Evolutionary conservation across 2,888 invertebrate genomes (phyloP), one percentile per base, ranked within the genome.

Genomic region (Zeuzera pyrina): DNA sequence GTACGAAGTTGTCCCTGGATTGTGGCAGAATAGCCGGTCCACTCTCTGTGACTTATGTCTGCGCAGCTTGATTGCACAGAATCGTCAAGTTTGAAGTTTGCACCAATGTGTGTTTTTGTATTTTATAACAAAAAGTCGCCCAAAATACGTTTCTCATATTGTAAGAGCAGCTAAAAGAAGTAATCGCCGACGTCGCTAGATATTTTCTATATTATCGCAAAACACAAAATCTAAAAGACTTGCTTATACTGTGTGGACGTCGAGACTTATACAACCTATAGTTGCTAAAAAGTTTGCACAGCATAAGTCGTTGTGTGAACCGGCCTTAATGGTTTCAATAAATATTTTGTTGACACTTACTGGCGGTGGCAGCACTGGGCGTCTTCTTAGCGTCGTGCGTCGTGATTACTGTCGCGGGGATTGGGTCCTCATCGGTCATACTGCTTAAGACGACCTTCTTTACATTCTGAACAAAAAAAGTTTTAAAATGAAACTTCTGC

Each of bases 391-490:
- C 37, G 8, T 66, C 66, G 10, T 53, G 53, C 2, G 63, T 47
- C 2, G 62, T 43, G 29, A 69, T 68, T 3, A 67, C 53, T 2
- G 57, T 58, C 2, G 67, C 60, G 0, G 74, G 71, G 2, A 73
- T 69, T 0, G 60, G 49, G 8, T 73, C 73, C 21, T 74, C 76
- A 19, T 74, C 74, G 2, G 56, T 55, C 24, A 65, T 35, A 2
- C 62, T 63, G 24, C 63, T 59, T 2, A 64, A 41, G 10, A 66
- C 3, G 11, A 66, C 43, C 32, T 71, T 69, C 41, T 73, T 74
- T 2, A 35, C 29, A 6, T 48, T 25, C 1, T 49, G 29, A 58
- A 62, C 44, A 0, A 33, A 36, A 24, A 2, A 10, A 28, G 1
- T 21, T 12, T 28, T 15, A 5, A 19, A 29, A 23, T 24, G 19